phyloP scores from a whole-genome alignment of 35 echinoderm and acorn worm species.

The Holothuria glaberrima region DNA sequence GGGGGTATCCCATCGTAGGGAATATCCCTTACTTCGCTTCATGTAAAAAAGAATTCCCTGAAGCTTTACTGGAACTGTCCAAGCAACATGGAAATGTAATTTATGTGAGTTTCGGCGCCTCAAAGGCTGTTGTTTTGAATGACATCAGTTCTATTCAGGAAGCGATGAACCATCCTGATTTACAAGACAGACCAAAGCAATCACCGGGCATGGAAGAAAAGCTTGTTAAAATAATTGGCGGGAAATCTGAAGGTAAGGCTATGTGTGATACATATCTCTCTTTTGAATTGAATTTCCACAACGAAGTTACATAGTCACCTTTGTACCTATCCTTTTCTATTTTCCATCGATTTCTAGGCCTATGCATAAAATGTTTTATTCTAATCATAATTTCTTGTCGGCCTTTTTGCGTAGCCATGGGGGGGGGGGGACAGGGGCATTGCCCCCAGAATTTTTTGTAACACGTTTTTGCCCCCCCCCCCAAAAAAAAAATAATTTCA shows the following conservation, averaged over 20 bases:
- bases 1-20: constrained; percentile 10
- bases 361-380: too few relatives aligned
- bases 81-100: constrained; percentile 5
- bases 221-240: not conserved
- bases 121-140: constrained; percentile 27
- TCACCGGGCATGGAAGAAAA: not conserved
- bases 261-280: too few relatives aligned
- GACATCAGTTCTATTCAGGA: not conserved
- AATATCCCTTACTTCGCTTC: constrained; percentile 31
- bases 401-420: too few relatives aligned
- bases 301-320: too few relatives aligned
- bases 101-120: constrained; percentile 38
- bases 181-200: constrained; percentile 20
- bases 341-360: too few relatives aligned
- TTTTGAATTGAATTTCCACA: too few relatives aligned
- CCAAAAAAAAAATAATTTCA: too few relatives aligned
- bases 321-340: too few relatives aligned
- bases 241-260: constrained; percentile 40
- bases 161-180: constrained; percentile 46
- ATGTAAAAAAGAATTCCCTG: constrained; percentile 41
- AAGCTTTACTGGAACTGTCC: constrained; percentile 16
- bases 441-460: too few relatives aligned
- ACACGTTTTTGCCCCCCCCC: too few relatives aligned
- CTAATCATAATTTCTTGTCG: too few relatives aligned
- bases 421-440: too few relatives aligned